These are phyloP conservation scores for Oreortyx pictus DNA, from an alignment of 2,797 vertebrate species.

Conservation along the genomic window DNA sequence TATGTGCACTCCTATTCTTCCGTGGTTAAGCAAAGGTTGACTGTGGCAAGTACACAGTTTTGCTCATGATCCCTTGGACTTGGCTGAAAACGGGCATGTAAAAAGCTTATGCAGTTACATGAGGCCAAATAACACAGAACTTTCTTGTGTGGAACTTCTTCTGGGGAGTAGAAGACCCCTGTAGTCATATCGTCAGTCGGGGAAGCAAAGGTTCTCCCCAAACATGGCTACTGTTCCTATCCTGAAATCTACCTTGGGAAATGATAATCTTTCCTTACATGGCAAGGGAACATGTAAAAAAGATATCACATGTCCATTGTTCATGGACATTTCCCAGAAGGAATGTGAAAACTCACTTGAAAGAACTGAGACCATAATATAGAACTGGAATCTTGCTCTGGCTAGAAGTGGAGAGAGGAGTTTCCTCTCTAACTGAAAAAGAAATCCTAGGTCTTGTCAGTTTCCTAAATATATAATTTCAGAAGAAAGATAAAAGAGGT, in stretches of 20 bases:
- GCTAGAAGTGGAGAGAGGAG: not conserved
- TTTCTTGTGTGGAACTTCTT: not conserved
- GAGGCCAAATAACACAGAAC: not conserved
- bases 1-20: not conserved
- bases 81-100: not conserved
- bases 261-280: not conserved
- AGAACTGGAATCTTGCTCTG: not conserved
- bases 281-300: not conserved
- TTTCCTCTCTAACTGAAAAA: not conserved
- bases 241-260: not conserved
- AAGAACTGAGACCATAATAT: not conserved
- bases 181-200: not conserved
- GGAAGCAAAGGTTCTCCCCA: not conserved
- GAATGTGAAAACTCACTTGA: not conserved
- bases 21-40: not conserved
- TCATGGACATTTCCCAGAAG: not conserved
- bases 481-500: not conserved
- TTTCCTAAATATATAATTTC: constrained; percentile 5
- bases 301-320: not conserved
- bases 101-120: not conserved
- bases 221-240: not conserved
- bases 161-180: not conserved
- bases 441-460: not conserved
- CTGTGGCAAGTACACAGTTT: not conserved
- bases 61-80: not conserved